These are phyloP conservation scores for Galeruca laticollis DNA, from an alignment of 2,888 invertebrate genomes.

Conservation along the genomic window DNA sequence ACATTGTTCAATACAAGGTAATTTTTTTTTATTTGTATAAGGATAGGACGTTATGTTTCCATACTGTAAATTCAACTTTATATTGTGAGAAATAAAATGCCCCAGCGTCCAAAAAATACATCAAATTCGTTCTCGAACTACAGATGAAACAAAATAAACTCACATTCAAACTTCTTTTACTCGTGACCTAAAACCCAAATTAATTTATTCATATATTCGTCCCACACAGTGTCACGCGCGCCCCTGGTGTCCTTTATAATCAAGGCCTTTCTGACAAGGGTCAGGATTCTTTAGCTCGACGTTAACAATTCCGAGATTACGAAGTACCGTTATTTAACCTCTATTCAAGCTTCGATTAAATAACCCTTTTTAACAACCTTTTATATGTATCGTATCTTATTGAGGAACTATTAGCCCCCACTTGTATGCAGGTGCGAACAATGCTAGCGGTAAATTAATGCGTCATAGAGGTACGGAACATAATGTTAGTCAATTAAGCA, in stretches of 20 bases:
- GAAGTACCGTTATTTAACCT: slow-evolving; percentile 55
- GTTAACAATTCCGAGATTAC: slow-evolving; percentile 50
- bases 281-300: slow-evolving; percentile 49
- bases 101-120: too few species aligned
- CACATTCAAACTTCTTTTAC: too few species aligned
- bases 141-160: too few species aligned
- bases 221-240: slow-evolving; percentile 2
- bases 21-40: too few species aligned
- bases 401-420: slow-evolving; percentile 33
- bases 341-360: slow-evolving; percentile 43
- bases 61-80: too few species aligned
- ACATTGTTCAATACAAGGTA: too few species aligned
- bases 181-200: not conserved
- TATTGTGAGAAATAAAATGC: too few species aligned
- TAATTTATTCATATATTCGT: slow-evolving; percentile 4
- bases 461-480: slow-evolving; percentile 22
- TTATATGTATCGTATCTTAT: slow-evolving; percentile 36
- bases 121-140: too few species aligned
- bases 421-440: slow-evolving; percentile 45
- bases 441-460: slow-evolving; percentile 27
- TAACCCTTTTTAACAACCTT: slow-evolving; percentile 44
- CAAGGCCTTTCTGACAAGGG: slow-evolving; percentile 44
- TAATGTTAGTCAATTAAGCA: slow-evolving; percentile 27
- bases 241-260: slow-evolving; percentile 21
- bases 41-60: too few species aligned